Evolutionary conservation across 2,113 vertebrate genomes (phyloP), one percentile per base, ranked within the genome.

Genomic region (Struthio camelus): DNA sequence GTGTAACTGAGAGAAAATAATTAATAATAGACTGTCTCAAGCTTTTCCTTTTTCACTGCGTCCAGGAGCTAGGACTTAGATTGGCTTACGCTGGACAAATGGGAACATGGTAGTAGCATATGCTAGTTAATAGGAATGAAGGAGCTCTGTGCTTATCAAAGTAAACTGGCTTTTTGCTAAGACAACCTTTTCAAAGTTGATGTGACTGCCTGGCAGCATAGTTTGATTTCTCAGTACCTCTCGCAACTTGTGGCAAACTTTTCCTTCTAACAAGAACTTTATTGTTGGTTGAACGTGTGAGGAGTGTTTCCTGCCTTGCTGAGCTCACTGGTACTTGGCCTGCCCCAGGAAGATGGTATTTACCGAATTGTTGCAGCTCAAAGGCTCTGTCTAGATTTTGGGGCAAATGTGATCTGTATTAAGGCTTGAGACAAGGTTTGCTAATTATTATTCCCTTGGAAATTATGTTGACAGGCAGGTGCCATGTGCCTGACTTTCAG

Each of bases 1-100:
- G 67, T 85, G 78, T 89, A 89, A 77, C 81, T 91, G 87, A 85
- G 79, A 90, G 85, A 85, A 95, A 93, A 87, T 87, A 91, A 59
- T 93, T 87, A 81, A 80, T 40, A 73, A 3, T 22, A 50, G 44
- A 44, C 32, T 82, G 12, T 38, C 77, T 67, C 17, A 34, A 16
- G 65, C 27, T 70, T 66, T 86, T 23, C 82, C 72, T 89, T 59
- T 66, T 58, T 40, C 13, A 7, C 46, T 80, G 36, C 30, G 54
- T 18, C 11, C 51, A 32, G 34, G 6, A 85, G 44, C 70, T 2
- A 2, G 85, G 65, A 25, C 58, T 38, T 18, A 72, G 53, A 4
- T 69, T 93, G 64, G 66, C 62, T 85, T 18, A 8, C 7, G 14
- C 4, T 79, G 83, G 44, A 78, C 51, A 84, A 93, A 77, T 36